A percentile compares a stretch with the other conserved stretches of the same genome.
phyloP scores from a whole-genome alignment of 2,888 invertebrate genomes.

The Athalia circularis region DNA sequence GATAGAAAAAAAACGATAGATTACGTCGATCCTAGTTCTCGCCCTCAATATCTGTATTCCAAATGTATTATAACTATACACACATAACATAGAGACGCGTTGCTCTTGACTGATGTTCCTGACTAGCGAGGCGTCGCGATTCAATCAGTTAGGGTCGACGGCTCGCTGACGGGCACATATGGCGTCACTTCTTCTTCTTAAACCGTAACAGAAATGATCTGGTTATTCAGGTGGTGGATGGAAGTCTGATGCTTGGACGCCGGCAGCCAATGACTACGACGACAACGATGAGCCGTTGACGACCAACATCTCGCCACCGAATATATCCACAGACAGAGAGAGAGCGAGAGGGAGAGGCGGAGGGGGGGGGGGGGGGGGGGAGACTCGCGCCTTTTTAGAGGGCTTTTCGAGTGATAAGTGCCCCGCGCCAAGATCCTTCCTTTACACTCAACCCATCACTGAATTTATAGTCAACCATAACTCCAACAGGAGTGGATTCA shows the following conservation, averaged over 20 bases:
- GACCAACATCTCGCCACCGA: constrained; percentile 14
- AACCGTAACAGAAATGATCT: constrained; percentile 42
- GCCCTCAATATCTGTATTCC: background rate
- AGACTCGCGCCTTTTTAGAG: too few species aligned
- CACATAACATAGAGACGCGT: background rate
- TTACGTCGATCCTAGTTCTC: too few species aligned
- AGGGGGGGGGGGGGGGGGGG: too few species aligned
- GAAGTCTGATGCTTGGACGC: too few species aligned
- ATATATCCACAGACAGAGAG: background rate
- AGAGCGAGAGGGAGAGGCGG: too few species aligned
- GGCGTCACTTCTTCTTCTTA: constrained; percentile 27
- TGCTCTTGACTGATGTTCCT: constrained; percentile 28
- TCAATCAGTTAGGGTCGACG: constrained; percentile 42
- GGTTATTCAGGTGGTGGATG: constrained; percentile 39
- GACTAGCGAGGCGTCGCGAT: constrained; percentile 43
- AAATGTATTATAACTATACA: background rate
- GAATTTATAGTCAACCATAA: background rate
- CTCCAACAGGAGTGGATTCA: background rate
- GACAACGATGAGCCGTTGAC: constrained; percentile 32
- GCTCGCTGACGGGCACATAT: constrained; percentile 37
- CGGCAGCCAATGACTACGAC: background rate
- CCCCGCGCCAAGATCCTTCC: background rate
- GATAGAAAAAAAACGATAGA: too few species aligned
- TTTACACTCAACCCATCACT: background rate
- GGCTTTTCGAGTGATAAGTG: constrained; percentile 4